Evolutionary conservation across 2,888 invertebrate genomes (phyloP), one percentile per base, ranked within the genome.

Genomic region (Crepidodera aurea): DNA sequence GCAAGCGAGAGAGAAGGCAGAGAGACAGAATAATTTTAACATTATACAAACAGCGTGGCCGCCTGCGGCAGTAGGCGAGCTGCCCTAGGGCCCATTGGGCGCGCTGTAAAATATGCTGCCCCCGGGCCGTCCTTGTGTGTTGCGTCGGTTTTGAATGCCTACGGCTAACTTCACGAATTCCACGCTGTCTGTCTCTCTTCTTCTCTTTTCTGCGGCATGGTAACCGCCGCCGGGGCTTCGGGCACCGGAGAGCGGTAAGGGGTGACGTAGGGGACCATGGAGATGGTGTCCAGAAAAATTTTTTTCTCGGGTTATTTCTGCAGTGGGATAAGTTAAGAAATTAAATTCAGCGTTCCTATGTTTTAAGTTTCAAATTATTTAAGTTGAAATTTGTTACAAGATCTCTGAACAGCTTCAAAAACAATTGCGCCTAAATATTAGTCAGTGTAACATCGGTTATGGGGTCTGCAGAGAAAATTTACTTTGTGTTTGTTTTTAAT

Each of bases 1-100:
- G 44, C 40, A 13, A 3, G 40, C 7, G 13, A 5, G 13, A 22
- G 44, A 25, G 22, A 3, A 25, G 22, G 3, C 12, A 39, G 54
- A 53, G 46, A 57, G 57, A 60, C 40, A 51, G 58, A 56, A 61
- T 60, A 65, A 65, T 65, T 65, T 67, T 54, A 60, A 65, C 73
- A 78, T 78, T 78, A 77, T 78, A 78, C 74, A 77, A 76, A 78
- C 75, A 76, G 75, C 78, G 79, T 79, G 79, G 77, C 76, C 72
- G 76, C 79, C 73, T 66, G 65, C 71, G 75, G 79, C 77, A 71
- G 76, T 77, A 77, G 77, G 77, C 77, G 78, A 75, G 77, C 75
- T 74, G 70, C 69, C 75, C 70, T 56, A 62, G 67, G 73, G 74
- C 73, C 60, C 67, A 68, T 72, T 77, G 77, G 78, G 77, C 75